These are phyloP conservation scores for Agapornis roseicollis DNA, from an alignment of 2,113 vertebrate species.

Conservation along the genomic window DNA sequence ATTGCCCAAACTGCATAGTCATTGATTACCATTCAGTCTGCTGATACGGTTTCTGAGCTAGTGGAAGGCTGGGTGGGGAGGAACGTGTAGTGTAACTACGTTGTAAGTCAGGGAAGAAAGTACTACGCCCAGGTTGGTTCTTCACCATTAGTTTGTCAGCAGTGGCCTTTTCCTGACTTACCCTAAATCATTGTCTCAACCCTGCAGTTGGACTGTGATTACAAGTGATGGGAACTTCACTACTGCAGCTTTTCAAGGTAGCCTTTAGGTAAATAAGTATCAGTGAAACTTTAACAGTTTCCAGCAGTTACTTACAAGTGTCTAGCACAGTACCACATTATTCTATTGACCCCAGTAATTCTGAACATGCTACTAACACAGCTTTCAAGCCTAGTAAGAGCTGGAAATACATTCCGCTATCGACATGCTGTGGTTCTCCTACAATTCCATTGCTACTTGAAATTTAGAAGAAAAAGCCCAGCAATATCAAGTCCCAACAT, in stretches of 20 bases:
- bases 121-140: background rate
- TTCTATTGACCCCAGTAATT: background rate
- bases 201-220: background rate
- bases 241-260: background rate
- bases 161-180: background rate
- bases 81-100: background rate
- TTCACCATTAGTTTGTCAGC: background rate
- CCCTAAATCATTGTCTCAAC: background rate
- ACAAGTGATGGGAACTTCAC: background rate
- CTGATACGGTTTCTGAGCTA: background rate
- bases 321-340: background rate
- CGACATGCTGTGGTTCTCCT: background rate
- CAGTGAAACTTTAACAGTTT: background rate
- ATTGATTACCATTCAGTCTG: conserved; percentile 44
- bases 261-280: background rate
- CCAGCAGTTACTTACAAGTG: background rate
- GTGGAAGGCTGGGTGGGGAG: background rate
- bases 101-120: background rate
- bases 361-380: background rate
- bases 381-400: background rate
- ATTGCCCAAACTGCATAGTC: conserved; percentile 40
- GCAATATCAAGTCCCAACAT: background rate
- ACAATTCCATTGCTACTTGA: background rate
- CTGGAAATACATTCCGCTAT: background rate
- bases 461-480: background rate